Base-by-base conservation (phyloP, 2,888 invertebrate genomes). In the Escarpia spicata region DNA sequence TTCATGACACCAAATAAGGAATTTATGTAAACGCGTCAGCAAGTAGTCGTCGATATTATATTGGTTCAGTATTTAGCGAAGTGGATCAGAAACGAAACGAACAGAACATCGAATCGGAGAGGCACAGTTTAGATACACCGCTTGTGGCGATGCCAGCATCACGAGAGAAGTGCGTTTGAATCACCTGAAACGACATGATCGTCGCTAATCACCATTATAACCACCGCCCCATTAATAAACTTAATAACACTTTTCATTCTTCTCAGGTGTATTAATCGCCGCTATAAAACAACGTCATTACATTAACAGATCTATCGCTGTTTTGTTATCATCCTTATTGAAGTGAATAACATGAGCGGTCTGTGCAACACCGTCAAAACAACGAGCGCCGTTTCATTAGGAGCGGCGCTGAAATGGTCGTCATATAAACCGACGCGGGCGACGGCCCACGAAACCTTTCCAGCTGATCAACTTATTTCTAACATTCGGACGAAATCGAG, bases 381-480 rank as follows among this genome's bases (percentile, higher is more conserved):
- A 75, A 6, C 75, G 75, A n/a, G 75, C 26, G 4, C 19, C 75
- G 75, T 75, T 75, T 75, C 75, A 75, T 75, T 75, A 75, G 75
- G 75, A 75, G 75, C 75, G 75, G 19, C 75, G 26, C 26, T 75
- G 75, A 75, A 75, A n/a, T 75, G 75, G n/a, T 75, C 75, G 75
- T 75, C 75, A 26, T 26, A 75, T 75, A 75, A 75, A 75, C n/a
- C 75, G 75, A 26, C 75, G 26, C 6, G 19, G 75, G 75, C 75
- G 75, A 75, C 75, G 75, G 75, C 75, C 19, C 75, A 75, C 75
- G 75, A 75, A 75, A 75, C 75, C 75, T 75, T 75, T 75, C 75
- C 75, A 26, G 75, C 75, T 75, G 75, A 75, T 75, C 75, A 75
- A 75, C n/a, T 75, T 75, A 75, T 75, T 75, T 75, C 75, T 75